phyloP scores from a whole-genome alignment of 2,797 vertebrate species.

The Gadopsis bispinosus region DNA sequence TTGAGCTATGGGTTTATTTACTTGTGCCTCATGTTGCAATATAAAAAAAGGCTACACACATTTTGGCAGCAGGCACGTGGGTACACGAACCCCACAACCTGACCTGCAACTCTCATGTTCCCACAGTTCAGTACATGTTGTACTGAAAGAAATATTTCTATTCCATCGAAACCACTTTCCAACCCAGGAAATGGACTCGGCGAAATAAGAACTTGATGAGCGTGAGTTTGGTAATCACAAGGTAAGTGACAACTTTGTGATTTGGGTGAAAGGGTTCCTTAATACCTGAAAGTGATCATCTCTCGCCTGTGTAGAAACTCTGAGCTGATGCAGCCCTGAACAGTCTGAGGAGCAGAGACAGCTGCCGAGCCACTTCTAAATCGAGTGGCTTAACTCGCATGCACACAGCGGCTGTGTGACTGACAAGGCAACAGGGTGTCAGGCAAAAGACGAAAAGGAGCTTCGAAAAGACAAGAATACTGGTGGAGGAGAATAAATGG shows the following conservation, averaged over 20 bases:
- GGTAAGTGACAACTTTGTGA: neutral
- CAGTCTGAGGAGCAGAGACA: slow-evolving; percentile 56
- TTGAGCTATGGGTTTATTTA: neutral
- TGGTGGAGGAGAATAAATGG: neutral
- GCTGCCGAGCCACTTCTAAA: slow-evolving; percentile 78
- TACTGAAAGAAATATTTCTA: neutral
- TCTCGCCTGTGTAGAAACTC: slow-evolving; percentile 1
- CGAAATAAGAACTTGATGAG: neutral
- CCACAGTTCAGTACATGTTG: slow-evolving; percentile 1
- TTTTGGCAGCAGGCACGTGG: slow-evolving; percentile 9
- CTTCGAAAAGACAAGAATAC: slow-evolving; percentile 6
- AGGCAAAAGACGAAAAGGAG: neutral
- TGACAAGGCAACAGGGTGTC: slow-evolving; percentile 19
- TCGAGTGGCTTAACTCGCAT: slow-evolving; percentile 60
- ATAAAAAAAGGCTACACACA: slow-evolving; percentile 2
- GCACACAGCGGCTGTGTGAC: slow-evolving; percentile 61
- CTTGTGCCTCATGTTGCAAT: neutral
- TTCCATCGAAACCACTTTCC: neutral
- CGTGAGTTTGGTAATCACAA: neutral
- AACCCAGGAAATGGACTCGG: neutral
- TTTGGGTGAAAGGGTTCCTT: neutral
- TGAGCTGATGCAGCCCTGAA: neutral
- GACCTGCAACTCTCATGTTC: slow-evolving; percentile 19
- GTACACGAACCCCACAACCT: slow-evolving; percentile 15
- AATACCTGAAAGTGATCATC: neutral